Evolutionary conservation across 2,797 vertebrate genomes (phyloP), one percentile per base, ranked within the genome.

Genomic region (Prunella strophiata): DNA sequence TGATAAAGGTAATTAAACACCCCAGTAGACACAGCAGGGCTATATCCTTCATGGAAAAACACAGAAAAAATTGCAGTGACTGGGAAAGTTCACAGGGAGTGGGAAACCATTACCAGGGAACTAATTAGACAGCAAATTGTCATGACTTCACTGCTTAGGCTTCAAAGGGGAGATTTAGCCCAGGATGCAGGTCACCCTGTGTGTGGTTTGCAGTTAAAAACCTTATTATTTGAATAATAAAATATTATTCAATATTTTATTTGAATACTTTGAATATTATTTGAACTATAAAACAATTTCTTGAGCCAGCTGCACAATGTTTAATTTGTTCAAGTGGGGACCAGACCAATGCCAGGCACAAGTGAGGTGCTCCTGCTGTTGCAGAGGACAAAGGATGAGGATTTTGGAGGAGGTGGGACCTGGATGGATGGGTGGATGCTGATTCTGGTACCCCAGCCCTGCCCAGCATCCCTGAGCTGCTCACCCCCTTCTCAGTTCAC

Each of bases 361-460:
- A 62, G 14, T 0, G 0, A 74, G 43, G 32, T 0, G 5, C 13
- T 71, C 18, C 30, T 75, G 68, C 55, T 4, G 2, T 18, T 62
- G 27, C 48, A 42, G 74, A 51, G n/a, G n/a, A 25, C 16, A 1
- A 57, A 62, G 58, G 47, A 16, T 32, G 75, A 68, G 0, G 20
- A 10, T 58, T 75, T 71, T 43, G 76, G 51, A 63, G 32, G 50
- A 89, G 54, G 29, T 63, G 57, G n/a, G 16, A 25, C 3, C 36
- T 19, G n/a, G 17, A 72, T 7, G 8, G 42, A 7, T 2, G 8
- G 42, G 6, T 2, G 23, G 34, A 2, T 38, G 87, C 14, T 66
- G 61, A 10, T 3, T 26, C 34, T 62, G 52, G 18, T 67, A 20
- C 12, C 26, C 29, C 4, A 16, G 71, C 17, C 38, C 34, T 63